Percentiles rank a stretch among this genome's conserved stretches.
phyloP scores from a whole-genome alignment of 2,888 invertebrate genomes.

The Hoplodrina blanda region DNA sequence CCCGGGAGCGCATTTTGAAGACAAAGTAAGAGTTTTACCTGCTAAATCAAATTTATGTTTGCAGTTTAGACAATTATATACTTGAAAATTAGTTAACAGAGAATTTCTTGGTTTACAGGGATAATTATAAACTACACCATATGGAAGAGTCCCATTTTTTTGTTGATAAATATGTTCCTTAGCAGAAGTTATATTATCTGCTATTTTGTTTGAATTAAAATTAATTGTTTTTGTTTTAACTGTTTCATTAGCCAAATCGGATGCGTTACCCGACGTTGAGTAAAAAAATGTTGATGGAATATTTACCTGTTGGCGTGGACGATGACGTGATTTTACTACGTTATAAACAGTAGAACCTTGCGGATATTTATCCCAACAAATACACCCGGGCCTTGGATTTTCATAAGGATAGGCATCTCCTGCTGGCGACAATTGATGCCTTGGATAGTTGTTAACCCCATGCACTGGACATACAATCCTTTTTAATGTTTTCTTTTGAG shows the following conservation, averaged over 20 bases:
- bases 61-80: not conserved
- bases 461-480: not conserved
- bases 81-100: slow-evolving; percentile 15
- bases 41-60: slow-evolving; percentile 25
- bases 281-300: slow-evolving; percentile 19
- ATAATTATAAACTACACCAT: slow-evolving; percentile 5
- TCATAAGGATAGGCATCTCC: slow-evolving; percentile 1
- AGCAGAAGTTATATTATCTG: not conserved
- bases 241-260: slow-evolving; percentile 6
- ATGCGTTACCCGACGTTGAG: slow-evolving; percentile 6
- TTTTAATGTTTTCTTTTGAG: not conserved
- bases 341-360: slow-evolving; percentile 6
- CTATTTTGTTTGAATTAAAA: not conserved
- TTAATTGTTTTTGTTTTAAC: not conserved
- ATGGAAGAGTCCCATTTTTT: slow-evolving; percentile 25
- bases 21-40: slow-evolving; percentile 32
- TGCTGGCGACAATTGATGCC: slow-evolving; percentile 12
- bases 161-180: slow-evolving; percentile 2
- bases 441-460: not conserved
- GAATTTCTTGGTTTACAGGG: slow-evolving; percentile 17
- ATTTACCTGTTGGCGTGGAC: slow-evolving; percentile 42
- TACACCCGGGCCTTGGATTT: not conserved
- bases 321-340: not conserved
- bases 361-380: not conserved
- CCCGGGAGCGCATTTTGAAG: slow-evolving; percentile 13